Evolutionary conservation across 2,797 vertebrate species (phyloP).

Genomic region (Parauchenoglanis ngamensis): DNA sequence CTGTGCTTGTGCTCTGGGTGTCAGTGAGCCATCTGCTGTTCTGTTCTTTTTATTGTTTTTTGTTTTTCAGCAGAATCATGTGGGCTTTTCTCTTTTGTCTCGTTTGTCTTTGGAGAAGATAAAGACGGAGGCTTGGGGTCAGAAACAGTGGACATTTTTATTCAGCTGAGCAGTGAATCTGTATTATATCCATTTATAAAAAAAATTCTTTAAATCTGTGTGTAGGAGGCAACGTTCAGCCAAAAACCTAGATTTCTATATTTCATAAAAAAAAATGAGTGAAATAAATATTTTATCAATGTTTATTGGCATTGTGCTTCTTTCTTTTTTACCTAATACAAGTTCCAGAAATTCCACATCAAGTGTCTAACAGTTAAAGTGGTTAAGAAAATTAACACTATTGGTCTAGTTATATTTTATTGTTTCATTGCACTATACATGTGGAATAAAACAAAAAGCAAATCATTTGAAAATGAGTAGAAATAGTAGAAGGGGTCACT

Average conservation of each 20-base stretch:
- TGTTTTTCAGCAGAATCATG: slow-evolving; percentile 1
- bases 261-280: slow-evolving; percentile 29
- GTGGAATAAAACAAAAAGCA: neutral
- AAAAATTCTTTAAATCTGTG: slow-evolving; percentile 25
- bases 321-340: neutral
- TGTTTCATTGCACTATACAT: neutral
- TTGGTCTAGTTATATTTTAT: neutral
- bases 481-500: neutral
- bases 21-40: slow-evolving; percentile 4
- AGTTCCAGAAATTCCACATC: neutral
- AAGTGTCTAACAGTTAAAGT: neutral
- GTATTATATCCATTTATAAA: neutral
- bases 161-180: neutral
- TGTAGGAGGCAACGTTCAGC: slow-evolving; percentile 4
- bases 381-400: neutral
- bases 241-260: slow-evolving; percentile 49
- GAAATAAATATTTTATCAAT: slow-evolving; percentile 56
- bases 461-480: neutral
- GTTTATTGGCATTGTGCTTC: slow-evolving; percentile 20
- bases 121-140: neutral
- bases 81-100: neutral
- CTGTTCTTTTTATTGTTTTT: neutral
- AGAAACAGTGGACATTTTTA: neutral
- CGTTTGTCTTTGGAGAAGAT: neutral
- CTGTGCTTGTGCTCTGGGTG: neutral